Conservation (phyloP, 2,113 vertebrate species). For the Upupa epops region DNA sequence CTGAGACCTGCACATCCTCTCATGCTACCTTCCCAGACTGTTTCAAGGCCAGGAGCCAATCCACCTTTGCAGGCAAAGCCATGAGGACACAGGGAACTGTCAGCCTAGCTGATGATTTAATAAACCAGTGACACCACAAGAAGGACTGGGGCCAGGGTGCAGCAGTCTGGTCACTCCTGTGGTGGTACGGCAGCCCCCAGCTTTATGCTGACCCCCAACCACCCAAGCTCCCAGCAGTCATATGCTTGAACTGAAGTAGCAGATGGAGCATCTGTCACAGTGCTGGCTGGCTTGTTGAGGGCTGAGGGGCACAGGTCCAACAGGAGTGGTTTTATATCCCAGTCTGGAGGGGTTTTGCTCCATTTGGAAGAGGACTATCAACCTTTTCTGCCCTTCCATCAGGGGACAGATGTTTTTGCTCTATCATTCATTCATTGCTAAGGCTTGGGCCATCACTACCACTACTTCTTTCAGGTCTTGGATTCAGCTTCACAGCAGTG, state of each 20-base stretch:
- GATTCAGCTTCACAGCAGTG: neutral
- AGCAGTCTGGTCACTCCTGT: neutral
- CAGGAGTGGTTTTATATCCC: neutral
- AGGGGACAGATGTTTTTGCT: constrained; percentile 42
- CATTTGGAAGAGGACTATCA: constrained; percentile 12
- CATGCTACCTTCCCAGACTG: neutral
- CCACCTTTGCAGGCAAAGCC: constrained; percentile 4
- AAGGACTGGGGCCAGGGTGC: neutral
- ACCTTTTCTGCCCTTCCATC: constrained; percentile 35
- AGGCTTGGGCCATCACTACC: neutral
- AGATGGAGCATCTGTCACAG: neutral
- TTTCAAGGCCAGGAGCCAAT: constrained; percentile 14
- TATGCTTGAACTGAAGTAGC: neutral
- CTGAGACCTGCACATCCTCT: neutral
- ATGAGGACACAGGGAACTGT: neutral
- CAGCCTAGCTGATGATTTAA: neutral
- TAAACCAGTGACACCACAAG: neutral
- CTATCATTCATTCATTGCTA: neutral
- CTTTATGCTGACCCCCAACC: rapidly evolving
- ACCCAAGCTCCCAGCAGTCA: neutral
- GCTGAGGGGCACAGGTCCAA: neutral
- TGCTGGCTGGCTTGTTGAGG: neutral
- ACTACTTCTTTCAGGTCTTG: neutral
- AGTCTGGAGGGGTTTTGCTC: neutral
- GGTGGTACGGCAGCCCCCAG: neutral